Conservation (phyloP, 2,113 vertebrate genomes). For the Sminthopsis crassicaudata region DNA sequence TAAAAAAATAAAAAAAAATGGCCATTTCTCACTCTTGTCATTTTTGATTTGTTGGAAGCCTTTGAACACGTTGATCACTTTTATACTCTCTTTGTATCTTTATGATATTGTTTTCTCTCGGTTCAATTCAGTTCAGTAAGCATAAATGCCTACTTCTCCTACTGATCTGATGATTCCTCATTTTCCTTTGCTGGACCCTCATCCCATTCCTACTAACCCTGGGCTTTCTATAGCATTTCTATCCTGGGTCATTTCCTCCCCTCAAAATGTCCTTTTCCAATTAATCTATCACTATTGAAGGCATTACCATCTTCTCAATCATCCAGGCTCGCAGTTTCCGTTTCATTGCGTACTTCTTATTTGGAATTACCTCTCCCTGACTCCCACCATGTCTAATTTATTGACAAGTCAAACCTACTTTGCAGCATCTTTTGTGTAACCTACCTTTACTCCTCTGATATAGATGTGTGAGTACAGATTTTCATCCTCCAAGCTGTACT, state of each 20-base stretch:
- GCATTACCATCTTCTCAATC: neutral
- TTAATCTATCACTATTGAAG: neutral
- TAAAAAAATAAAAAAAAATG: neutral
- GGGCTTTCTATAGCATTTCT: neutral
- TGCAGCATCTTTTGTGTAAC: neutral
- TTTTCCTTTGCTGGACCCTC: neutral
- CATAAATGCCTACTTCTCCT: neutral
- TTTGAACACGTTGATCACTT: neutral
- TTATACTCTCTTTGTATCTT: neutral
- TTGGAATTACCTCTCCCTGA: neutral
- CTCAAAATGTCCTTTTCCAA: neutral
- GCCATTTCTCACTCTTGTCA: neutral
- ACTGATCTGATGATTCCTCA: neutral
- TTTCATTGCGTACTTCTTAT: neutral
- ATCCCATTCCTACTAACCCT: neutral
- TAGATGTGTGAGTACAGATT: neutral
- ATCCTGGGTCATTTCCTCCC: neutral
- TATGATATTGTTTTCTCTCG: neutral
- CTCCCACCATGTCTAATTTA: neutral
- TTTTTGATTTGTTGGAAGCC: neutral
- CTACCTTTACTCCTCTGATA: neutral
- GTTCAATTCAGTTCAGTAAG: neutral
- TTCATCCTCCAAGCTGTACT: neutral
- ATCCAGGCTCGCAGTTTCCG: neutral
- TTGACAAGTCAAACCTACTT: neutral